Percentiles rank a stretch among this genome's conserved stretches.
Evolutionary conservation across 2,888 invertebrate species (phyloP).

Genomic region (Melanophora roralis): DNA sequence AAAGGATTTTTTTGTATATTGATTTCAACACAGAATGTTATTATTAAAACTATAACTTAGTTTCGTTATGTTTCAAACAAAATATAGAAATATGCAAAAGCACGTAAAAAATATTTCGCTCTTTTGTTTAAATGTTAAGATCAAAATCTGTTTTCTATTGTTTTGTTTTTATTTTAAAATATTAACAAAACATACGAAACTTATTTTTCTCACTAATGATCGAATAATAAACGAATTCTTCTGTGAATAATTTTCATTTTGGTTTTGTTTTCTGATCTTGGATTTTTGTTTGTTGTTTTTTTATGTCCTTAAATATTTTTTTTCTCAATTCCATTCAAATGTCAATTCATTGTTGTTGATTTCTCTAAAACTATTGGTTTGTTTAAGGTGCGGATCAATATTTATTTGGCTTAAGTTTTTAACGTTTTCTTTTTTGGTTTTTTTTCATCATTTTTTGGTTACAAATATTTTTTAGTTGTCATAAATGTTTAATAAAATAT

Average conservation of each 20-base stretch:
- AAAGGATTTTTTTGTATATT: slow-evolving; percentile 5
- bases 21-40: slow-evolving; percentile 22
- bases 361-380: not conserved
- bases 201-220: slow-evolving; percentile 57
- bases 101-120: slow-evolving; percentile 7
- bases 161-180: slow-evolving; percentile 23
- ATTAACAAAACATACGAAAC: slow-evolving; percentile 23
- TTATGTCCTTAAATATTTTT: slow-evolving; percentile 26
- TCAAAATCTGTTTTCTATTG: slow-evolving; percentile 52
- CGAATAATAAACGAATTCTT: slow-evolving; percentile 52
- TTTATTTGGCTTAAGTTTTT: slow-evolving; percentile 17
- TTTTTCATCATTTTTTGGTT: slow-evolving; percentile 40
- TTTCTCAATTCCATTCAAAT: slow-evolving; percentile 58
- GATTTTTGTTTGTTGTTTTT: slow-evolving; percentile 1
- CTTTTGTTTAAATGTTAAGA: slow-evolving; percentile 46
- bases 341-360: slow-evolving; percentile 44
- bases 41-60: slow-evolving; percentile 25
- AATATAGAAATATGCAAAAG: not conserved
- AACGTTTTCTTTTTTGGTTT: not conserved
- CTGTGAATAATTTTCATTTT: slow-evolving; percentile 21
- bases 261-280: slow-evolving; percentile 30
- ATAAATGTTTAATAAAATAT: slow-evolving; percentile 58
- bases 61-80: slow-evolving; percentile 31
- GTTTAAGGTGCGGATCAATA: slow-evolving; percentile 59
- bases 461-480: slow-evolving; percentile 52